phyloP scores from a whole-genome alignment of 1,140 invertebrate species.

The Brachionus rotundiformis region DNA sequence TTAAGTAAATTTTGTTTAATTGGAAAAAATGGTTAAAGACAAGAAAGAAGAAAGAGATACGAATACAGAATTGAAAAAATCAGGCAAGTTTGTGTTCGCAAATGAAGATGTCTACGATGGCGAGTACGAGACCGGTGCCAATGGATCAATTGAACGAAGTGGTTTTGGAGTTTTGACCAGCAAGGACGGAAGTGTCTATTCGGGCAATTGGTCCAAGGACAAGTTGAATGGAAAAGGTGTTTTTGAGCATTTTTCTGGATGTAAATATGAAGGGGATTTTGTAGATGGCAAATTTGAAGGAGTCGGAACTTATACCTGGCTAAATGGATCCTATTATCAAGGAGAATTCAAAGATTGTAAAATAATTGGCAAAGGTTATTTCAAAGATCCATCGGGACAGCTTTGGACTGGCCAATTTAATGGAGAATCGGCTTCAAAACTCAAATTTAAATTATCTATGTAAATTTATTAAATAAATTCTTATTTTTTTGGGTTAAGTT shows the following conservation, averaged over 20 bases:
- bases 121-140: background rate
- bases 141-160: background rate
- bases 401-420: constrained; percentile 44
- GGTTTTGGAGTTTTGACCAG: constrained; percentile 7
- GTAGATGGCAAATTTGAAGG: constrained; percentile 40
- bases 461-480: constrained; percentile 17
- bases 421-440: constrained; percentile 13
- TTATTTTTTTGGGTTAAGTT: no score
- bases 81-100: constrained; percentile 41
- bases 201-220: constrained; percentile 25
- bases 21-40: constrained; percentile 32
- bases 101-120: constrained; percentile 50
- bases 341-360: constrained; percentile 48
- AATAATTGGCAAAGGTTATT: constrained; percentile 6
- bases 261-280: constrained; percentile 42
- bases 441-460: constrained; percentile 49
- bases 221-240: constrained; percentile 45
- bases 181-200: constrained; percentile 6
- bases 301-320: background rate
- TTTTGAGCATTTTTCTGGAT: constrained; percentile 27
- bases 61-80: constrained; percentile 17
- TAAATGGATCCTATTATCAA: constrained; percentile 35
- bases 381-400: constrained; percentile 44
- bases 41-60: constrained; percentile 30
- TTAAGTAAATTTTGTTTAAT: background rate